Evolutionary conservation across 1,140 invertebrate genomes (phyloP).

Genomic region (Dendroctonus valens): DNA sequence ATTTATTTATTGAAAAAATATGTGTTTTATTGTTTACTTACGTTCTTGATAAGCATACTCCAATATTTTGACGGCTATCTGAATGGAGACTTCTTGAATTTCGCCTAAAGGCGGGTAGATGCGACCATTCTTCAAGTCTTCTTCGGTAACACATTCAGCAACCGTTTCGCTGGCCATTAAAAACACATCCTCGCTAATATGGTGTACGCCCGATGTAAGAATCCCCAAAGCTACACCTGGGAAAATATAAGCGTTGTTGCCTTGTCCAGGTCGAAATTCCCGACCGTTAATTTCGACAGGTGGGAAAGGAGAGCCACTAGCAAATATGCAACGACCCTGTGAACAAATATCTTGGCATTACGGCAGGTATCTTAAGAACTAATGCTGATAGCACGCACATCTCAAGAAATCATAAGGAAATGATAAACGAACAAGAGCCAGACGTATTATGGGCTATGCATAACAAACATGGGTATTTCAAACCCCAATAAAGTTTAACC

Average conservation of each 20-base stretch:
- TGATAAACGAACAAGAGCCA: too few species aligned
- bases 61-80: conserved; percentile 82
- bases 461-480: too few species aligned
- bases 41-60: conserved; percentile 85
- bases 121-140: conserved; percentile 80
- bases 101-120: conserved; percentile 91
- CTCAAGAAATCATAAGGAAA: too few species aligned
- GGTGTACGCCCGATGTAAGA: conserved; percentile 80
- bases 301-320: conserved; percentile 89
- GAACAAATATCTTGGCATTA: conserved; percentile 28
- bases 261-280: conserved; percentile 85
- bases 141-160: conserved; percentile 79
- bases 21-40: conserved; percentile 48
- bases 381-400: too few species aligned
- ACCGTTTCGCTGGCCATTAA: conserved; percentile 83
- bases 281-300: conserved; percentile 75
- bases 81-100: conserved; percentile 84
- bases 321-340: conserved; percentile 85
- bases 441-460: too few species aligned
- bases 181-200: conserved; percentile 89
- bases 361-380: too few species aligned
- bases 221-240: conserved; percentile 90
- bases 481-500: too few species aligned
- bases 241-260: conserved; percentile 97
- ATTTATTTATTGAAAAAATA: too few species aligned